Base-by-base conservation (phyloP, 2,888 invertebrate genomes). In the Andrena chrysosceles region DNA sequence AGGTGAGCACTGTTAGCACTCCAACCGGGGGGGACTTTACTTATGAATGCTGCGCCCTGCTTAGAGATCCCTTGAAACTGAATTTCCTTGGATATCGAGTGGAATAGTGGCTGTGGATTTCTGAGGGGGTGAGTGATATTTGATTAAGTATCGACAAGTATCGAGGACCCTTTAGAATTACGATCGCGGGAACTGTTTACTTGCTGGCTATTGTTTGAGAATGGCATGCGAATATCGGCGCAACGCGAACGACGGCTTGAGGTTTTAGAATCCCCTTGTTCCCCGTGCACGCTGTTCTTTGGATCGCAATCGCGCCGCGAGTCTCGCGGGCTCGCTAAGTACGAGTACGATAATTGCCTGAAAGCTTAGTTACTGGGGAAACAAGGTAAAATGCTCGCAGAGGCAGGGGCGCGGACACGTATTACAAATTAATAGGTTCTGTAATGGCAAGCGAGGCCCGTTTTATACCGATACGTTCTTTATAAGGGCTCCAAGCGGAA, bases 281-380 rank as follows among this genome's bases (percentile, higher is more conserved):
- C 67, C 20, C 20, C 67, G 20, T 68, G 69, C 69, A 42, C 56
- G 69, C 59, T 42, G 35, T 70, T 59, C 10, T 10, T 56, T 35
- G 35, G 35, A 35, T 35, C 35, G 35, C 10, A 35, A 35, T 35
- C 35, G 35, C 35, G 10, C 42, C 42, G 42, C 23, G 56, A 23
- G 29, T 6, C 13, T 59, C 59, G 35, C 33, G 8, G 29, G 3
- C 31, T 31, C 42, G 48, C 3, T 8, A 26, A 54, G 49, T 64
- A 71, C 60, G 76, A 54, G 73, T 69, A 63, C 77, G 85, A 76
- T 79, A 79, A 78, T 81, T 67, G 79, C 62, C 29, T 31, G 66
- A 67, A 56, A 56, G 71, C 70, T 71, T 75, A 74, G 84, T 76
- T 70, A 79, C 70, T 26, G 83, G 67, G 60, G 35, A 33, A 60